These are phyloP conservation scores for Stratiomys singularior DNA, from an alignment of 2,888 invertebrate species.

Conservation along the genomic window DNA sequence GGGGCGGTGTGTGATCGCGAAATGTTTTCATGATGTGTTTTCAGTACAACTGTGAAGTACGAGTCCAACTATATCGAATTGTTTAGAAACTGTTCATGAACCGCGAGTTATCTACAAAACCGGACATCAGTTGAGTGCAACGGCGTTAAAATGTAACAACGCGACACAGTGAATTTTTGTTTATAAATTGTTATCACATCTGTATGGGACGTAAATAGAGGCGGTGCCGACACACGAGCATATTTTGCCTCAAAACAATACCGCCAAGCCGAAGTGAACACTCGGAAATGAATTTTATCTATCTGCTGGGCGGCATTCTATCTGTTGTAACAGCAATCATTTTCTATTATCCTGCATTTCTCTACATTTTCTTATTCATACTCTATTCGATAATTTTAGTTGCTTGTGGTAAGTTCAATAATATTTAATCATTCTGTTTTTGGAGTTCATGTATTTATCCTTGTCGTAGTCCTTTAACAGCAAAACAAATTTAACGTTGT, in stretches of 20 bases:
- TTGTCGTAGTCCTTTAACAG: no score
- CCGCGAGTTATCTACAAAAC: no score
- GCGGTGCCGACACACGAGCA: background rate
- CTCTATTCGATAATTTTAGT: conserved; percentile 63
- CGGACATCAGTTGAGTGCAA: background rate
- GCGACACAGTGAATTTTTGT: background rate
- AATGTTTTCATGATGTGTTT: no score
- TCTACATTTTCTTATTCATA: conserved; percentile 63
- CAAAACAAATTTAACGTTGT: no score
- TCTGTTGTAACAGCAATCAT: conserved; percentile 62
- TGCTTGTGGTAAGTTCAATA: conserved; percentile 60
- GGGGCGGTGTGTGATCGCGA: no score
- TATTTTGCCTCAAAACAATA: background rate
- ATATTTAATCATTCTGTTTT: no score
- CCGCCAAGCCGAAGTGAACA: background rate
- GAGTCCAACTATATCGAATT: no score
- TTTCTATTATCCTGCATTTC: conserved; percentile 65
- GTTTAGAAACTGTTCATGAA: no score
- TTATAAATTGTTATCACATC: background rate
- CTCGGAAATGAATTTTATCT: conserved; percentile 55
- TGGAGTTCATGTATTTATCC: no score
- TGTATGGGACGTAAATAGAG: background rate
- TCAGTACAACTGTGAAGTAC: no score
- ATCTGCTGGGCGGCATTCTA: conserved; percentile 51
- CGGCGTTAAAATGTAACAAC: background rate